Conservation (phyloP, 2,113 vertebrate genomes). For the Grus americana region DNA sequence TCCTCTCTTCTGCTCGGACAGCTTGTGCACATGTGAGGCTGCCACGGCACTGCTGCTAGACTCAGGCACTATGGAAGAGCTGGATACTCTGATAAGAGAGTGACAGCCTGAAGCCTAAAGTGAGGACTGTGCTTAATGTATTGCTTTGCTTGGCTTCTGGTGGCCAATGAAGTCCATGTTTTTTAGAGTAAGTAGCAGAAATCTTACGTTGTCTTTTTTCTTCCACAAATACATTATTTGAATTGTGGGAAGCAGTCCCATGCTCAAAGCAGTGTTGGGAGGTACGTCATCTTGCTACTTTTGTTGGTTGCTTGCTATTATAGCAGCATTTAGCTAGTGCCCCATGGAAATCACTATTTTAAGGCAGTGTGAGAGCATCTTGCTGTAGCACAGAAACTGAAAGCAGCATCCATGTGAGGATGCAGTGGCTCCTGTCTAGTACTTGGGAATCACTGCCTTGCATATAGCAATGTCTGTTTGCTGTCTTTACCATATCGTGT, state of each 20-base stretch:
- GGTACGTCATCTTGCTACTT: neutral
- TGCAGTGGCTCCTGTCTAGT: neutral
- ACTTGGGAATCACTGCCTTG: neutral
- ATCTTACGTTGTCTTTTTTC: neutral
- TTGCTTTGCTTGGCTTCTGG: neutral
- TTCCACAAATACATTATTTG: neutral
- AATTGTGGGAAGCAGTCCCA: neutral
- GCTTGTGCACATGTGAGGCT: neutral
- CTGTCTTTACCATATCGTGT: accelerated
- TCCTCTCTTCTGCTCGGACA: neutral
- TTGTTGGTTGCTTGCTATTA: neutral
- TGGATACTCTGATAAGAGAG: neutral
- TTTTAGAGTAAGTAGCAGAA: neutral
- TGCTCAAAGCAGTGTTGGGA: neutral
- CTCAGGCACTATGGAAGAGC: neutral
- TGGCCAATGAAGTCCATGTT: neutral
- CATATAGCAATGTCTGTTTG: neutral
- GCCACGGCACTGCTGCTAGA: neutral
- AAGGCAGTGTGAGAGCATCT: neutral
- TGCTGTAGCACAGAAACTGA: neutral
- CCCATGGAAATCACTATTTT: neutral
- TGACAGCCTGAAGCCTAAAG: neutral
- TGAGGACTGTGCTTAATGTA: neutral
- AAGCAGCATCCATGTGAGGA: neutral
- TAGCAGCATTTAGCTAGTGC: neutral